Evolutionary conservation across 1,140 invertebrate genomes (phyloP).

Genomic region (Euschistus heros): DNA sequence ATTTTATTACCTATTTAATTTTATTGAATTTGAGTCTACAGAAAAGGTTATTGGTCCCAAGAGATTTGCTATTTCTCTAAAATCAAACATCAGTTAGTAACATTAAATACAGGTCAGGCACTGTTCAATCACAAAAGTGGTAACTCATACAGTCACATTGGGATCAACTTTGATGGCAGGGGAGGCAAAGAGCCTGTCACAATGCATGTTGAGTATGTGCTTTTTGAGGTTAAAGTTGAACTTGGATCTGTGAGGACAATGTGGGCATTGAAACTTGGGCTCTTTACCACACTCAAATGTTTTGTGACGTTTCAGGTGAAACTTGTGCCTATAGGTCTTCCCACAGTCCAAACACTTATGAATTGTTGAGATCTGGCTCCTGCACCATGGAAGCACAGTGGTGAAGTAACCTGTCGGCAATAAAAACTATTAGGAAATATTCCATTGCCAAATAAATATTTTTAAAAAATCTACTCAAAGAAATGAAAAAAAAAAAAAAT

Average conservation of each 20-base stretch:
- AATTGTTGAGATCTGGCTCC: slow-evolving; percentile 9
- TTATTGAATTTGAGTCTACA: too few relatives aligned
- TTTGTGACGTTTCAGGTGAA: slow-evolving; percentile 25
- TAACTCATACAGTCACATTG: slow-evolving; percentile 1
- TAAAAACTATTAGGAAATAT: not conserved
- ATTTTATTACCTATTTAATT: too few relatives aligned
- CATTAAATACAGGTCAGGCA: too few relatives aligned
- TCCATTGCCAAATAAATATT: too few relatives aligned
- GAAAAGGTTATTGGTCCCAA: too few relatives aligned
- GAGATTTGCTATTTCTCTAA: too few relatives aligned
- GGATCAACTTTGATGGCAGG: slow-evolving; percentile 5
- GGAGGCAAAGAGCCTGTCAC: not conserved
- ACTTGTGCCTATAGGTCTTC: slow-evolving; percentile 28
- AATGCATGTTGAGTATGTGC: slow-evolving; percentile 10
- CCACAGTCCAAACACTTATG: slow-evolving; percentile 24
- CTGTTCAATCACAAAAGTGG: too few relatives aligned
- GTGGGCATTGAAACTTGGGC: slow-evolving; percentile 43
- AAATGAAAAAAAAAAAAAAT: not conserved
- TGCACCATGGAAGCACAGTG: slow-evolving; percentile 5
- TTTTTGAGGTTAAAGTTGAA: slow-evolving; percentile 19
- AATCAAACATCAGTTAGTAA: too few relatives aligned
- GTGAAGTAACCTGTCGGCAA: slow-evolving; percentile 4
- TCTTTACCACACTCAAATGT: slow-evolving; percentile 32
- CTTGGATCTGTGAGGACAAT: slow-evolving; percentile 34
- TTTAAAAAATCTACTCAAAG: not conserved